Conservation (phyloP, 2,113 vertebrate species). For the Lepisosteus osseus region DNA sequence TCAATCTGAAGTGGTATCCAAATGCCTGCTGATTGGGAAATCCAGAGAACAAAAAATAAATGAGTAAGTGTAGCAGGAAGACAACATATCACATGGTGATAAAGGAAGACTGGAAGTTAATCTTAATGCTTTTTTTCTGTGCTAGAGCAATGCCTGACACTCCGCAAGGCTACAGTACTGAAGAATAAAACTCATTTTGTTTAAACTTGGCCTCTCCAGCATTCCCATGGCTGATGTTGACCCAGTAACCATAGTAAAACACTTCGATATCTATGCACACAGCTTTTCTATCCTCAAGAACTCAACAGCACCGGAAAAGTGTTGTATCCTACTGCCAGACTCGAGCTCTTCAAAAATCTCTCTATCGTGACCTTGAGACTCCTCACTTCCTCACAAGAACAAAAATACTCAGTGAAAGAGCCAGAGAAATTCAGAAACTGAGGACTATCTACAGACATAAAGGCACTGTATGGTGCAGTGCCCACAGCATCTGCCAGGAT, state of each 20-base stretch:
- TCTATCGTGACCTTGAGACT: constrained; percentile 1
- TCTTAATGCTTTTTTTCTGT: no score
- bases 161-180: no score
- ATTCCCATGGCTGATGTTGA: constrained; percentile 37
- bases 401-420: constrained; percentile 24
- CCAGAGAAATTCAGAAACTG: constrained; percentile 27
- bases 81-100: no score
- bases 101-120: no score
- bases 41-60: no score
- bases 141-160: no score
- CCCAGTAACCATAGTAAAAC: constrained; percentile 37
- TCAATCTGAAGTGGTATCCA: no score
- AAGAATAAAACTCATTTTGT: constrained; percentile 37
- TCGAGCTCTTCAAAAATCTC: background rate
- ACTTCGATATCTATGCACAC: constrained; percentile 43
- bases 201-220: constrained; percentile 33
- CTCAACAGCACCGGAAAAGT: constrained; percentile 17
- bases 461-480: no score
- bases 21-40: no score
- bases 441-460: constrained; percentile 36
- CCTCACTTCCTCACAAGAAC: background rate
- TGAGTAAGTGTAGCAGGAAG: no score
- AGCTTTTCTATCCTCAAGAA: constrained; percentile 28
- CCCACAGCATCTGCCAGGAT: no score
- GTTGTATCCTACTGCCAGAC: constrained; percentile 6